These are phyloP conservation scores for Helobdella robusta DNA, from an alignment of 2,888 invertebrate genomes.

Conservation along the genomic window DNA sequence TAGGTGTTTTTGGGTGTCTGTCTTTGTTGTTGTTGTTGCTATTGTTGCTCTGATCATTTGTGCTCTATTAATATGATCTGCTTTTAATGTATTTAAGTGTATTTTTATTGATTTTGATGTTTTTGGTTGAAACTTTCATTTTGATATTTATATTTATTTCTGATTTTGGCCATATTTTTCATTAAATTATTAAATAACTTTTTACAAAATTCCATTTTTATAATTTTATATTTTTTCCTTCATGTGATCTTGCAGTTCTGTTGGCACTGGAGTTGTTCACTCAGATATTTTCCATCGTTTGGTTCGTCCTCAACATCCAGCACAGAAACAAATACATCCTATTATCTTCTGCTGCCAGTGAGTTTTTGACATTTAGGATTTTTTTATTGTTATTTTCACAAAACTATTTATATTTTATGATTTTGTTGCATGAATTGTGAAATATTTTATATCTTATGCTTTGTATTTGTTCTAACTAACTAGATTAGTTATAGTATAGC, in stretches of 20 bases:
- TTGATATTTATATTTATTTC: background rate
- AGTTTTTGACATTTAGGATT: background rate
- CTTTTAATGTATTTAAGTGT: background rate
- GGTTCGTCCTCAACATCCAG: background rate
- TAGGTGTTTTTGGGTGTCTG: conserved; percentile 12
- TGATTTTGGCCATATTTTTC: background rate
- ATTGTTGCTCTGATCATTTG: too few species aligned
- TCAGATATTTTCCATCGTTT: conserved; percentile 21
- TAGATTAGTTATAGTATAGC: too few species aligned
- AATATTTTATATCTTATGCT: background rate
- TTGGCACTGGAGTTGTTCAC: conserved; percentile 20
- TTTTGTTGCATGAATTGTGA: background rate
- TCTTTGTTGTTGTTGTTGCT: background rate
- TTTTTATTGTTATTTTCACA: background rate
- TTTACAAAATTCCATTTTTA: too few species aligned
- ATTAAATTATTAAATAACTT: background rate
- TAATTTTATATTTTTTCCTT: too few species aligned
- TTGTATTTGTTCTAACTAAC: background rate
- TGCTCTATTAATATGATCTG: too few species aligned
- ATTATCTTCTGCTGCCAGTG: too few species aligned
- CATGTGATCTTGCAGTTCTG: background rate
- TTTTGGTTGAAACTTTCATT: too few species aligned
- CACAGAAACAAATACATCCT: too few species aligned
- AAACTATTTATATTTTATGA: background rate
- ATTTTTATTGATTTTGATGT: background rate